Percentiles rank a stretch among this genome's conserved stretches.
phyloP scores from a whole-genome alignment of 1,140 invertebrate genomes.

The Nebria ingens region DNA sequence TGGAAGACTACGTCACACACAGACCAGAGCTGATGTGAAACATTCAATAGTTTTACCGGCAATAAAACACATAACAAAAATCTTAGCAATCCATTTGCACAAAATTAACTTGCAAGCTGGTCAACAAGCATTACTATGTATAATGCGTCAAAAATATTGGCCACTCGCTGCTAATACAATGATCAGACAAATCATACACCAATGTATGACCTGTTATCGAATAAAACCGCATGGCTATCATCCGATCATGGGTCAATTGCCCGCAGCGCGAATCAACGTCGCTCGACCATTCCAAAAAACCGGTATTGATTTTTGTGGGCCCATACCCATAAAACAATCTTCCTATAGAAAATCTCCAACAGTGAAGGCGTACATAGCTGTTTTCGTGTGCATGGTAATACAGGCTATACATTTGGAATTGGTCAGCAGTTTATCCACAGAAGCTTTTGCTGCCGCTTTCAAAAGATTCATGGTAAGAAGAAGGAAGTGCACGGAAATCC shows the following conservation, averaged over 20 bases:
- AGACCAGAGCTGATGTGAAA: neutral
- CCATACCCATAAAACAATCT: neutral
- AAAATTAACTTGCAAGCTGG: neutral
- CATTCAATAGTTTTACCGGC: neutral
- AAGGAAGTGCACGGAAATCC: constrained; percentile 17
- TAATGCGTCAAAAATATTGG: neutral
- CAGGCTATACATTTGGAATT: constrained; percentile 14
- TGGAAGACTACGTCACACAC: neutral
- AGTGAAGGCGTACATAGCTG: neutral
- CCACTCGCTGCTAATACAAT: neutral
- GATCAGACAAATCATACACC: neutral
- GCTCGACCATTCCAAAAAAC: neutral
- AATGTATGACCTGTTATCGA: neutral
- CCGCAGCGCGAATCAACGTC: neutral
- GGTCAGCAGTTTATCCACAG: constrained; percentile 17
- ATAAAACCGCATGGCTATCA: neutral
- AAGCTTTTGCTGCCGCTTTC: constrained; percentile 18
- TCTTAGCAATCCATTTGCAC: neutral
- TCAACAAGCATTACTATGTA: neutral
- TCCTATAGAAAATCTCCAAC: neutral
- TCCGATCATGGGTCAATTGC: neutral
- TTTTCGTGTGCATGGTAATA: neutral
- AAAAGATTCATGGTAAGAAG: constrained; percentile 19
- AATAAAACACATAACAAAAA: no score
- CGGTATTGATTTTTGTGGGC: neutral